Conservation (phyloP, 1,140 invertebrate genomes). For the Nasonia longicornis region DNA sequence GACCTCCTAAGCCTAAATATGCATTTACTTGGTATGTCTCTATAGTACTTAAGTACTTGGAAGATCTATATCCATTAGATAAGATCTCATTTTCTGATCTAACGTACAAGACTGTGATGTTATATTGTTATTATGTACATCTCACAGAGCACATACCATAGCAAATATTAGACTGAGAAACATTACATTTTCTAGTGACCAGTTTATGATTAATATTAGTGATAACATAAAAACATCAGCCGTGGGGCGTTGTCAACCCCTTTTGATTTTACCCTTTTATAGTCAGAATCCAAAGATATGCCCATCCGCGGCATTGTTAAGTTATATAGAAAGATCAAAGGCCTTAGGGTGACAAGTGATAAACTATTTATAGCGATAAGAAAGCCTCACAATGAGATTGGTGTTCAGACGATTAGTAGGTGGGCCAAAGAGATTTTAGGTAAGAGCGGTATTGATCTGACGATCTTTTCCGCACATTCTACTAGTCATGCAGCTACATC, state of each 20-base stretch:
- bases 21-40: conserved; percentile 2
- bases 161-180: not conserved
- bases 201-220: not conserved
- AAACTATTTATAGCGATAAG: conserved; percentile 36
- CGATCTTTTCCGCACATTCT: conserved; percentile 36
- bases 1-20: conserved; percentile 17
- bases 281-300: not conserved
- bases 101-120: not conserved
- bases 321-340: conserved; percentile 24
- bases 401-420: conserved; percentile 40
- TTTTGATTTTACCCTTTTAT: not conserved
- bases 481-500: conserved; percentile 50
- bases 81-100: not conserved
- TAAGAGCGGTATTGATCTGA: conserved; percentile 41
- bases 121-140: not conserved
- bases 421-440: conserved; percentile 45
- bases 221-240: conserved; percentile 2
- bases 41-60: not conserved
- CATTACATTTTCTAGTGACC: not conserved
- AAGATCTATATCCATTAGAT: not conserved
- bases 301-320: not conserved
- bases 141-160: conserved; percentile 3
- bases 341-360: not conserved
- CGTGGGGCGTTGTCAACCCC: not conserved
- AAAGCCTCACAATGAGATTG: conserved; percentile 38